phyloP scores from a whole-genome alignment of 2,888 invertebrate genomes.

The Stratiomys singularior region DNA sequence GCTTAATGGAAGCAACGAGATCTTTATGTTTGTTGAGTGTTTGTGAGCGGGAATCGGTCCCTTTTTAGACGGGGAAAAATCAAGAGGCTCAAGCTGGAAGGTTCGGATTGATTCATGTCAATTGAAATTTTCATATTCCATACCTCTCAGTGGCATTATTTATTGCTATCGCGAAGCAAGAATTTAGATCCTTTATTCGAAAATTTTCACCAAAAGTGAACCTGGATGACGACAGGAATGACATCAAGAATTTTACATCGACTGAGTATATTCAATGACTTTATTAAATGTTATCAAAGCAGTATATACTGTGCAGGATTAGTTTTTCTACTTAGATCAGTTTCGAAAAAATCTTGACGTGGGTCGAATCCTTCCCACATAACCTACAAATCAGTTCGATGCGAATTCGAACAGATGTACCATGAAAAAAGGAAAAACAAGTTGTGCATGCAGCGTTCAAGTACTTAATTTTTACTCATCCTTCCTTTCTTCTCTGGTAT shows the following conservation, averaged over 20 bases:
- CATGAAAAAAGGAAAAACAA: neutral
- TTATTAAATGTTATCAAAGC: no score
- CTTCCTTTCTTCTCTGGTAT: neutral
- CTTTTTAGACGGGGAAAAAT: conserved; percentile 27
- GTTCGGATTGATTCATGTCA: conserved; percentile 4
- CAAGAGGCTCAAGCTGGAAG: conserved; percentile 25
- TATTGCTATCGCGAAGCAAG: neutral
- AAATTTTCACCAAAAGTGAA: no score
- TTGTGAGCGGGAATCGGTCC: conserved; percentile 2
- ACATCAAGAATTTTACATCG: no score
- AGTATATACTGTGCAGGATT: no score
- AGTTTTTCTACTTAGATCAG: no score
- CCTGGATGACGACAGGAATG: no score
- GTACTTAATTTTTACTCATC: conserved; percentile 28
- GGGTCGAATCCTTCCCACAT: neutral
- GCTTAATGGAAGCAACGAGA: conserved; percentile 31
- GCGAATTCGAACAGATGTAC: conserved; percentile 28
- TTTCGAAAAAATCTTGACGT: no score
- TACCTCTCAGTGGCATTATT: neutral
- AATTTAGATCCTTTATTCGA: no score
- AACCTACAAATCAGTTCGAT: neutral
- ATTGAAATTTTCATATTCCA: neutral
- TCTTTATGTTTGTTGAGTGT: neutral
- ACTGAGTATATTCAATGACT: no score
- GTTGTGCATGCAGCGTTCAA: neutral